A percentile compares a stretch with the other conserved stretches of the same genome.
Conservation (phyloP, 2,113 vertebrate genomes). For the Heptranchias perlo region DNA sequence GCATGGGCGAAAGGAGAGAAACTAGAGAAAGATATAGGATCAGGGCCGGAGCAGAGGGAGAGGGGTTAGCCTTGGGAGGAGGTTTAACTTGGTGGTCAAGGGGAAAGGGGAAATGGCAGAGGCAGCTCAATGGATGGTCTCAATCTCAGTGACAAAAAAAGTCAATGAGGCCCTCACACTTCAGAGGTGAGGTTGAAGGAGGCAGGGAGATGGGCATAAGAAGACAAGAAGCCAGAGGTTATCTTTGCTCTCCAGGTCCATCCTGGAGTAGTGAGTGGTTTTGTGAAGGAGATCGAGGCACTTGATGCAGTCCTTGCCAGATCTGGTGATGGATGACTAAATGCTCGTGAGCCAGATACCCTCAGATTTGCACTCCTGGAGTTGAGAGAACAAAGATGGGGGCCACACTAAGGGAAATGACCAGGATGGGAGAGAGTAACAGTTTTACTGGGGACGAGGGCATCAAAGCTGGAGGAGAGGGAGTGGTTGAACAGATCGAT, state of each 20-base stretch:
- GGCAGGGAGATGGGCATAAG: too few species aligned
- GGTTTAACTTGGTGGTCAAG: too few species aligned
- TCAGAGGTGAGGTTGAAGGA: too few species aligned
- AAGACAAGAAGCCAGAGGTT: neutral
- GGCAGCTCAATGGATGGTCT: too few species aligned
- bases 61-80: too few species aligned
- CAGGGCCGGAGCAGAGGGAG: too few species aligned
- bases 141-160: too few species aligned
- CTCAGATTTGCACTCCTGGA: neutral
- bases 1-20: too few species aligned
- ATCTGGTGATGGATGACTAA: neutral
- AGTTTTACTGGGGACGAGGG: too few species aligned
- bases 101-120: too few species aligned
- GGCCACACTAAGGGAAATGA: neutral
- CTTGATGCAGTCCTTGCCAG: neutral
- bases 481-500: neutral
- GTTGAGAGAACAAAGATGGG: neutral
- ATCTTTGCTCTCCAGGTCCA: neutral
- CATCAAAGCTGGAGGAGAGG: neutral
- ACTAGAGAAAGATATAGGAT: too few species aligned
- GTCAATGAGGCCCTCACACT: too few species aligned
- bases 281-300: neutral
- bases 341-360: neutral
- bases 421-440: neutral
- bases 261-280: neutral